Evolutionary conservation across 2,888 invertebrate species (phyloP).

Genomic region (Microplitis manilae): DNA sequence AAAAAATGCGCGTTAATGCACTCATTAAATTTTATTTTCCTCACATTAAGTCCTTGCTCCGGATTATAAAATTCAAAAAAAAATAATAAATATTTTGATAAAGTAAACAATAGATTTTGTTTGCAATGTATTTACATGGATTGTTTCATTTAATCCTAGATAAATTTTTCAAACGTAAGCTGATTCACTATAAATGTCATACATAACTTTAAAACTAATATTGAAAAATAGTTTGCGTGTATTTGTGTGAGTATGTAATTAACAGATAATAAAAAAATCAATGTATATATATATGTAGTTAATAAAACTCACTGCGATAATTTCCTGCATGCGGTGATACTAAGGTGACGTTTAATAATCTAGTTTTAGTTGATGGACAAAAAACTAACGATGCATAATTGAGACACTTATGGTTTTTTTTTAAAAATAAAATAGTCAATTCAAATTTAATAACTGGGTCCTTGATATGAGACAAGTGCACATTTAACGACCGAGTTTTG

Average conservation of each 20-base stretch:
- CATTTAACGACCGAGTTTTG: neutral
- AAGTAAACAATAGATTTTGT: neutral
- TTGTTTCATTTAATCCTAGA: neutral
- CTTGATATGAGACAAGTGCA: neutral
- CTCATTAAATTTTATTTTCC: neutral
- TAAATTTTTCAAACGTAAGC: neutral
- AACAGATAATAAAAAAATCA: conserved; percentile 2
- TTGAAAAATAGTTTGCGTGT: neutral
- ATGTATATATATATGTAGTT: too few species aligned
- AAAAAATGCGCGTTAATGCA: too few species aligned
- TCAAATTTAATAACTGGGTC: neutral
- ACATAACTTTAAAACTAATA: neutral
- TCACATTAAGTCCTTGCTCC: neutral
- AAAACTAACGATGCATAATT: conserved; percentile 14
- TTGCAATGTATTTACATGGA: neutral
- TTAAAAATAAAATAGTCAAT: neutral
- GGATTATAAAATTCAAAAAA: neutral
- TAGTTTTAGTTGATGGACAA: neutral
- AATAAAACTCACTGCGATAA: conserved; percentile 13
- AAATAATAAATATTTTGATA: neutral
- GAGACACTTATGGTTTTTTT: neutral
- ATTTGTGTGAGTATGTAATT: neutral
- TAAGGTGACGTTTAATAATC: conserved; percentile 10
- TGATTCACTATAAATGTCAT: neutral
- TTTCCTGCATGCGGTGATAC: conserved; percentile 20